Evolutionary conservation across 2,113 vertebrate species (phyloP), one percentile per base, ranked within the genome.

Genomic region (Scomber scombrus): DNA sequence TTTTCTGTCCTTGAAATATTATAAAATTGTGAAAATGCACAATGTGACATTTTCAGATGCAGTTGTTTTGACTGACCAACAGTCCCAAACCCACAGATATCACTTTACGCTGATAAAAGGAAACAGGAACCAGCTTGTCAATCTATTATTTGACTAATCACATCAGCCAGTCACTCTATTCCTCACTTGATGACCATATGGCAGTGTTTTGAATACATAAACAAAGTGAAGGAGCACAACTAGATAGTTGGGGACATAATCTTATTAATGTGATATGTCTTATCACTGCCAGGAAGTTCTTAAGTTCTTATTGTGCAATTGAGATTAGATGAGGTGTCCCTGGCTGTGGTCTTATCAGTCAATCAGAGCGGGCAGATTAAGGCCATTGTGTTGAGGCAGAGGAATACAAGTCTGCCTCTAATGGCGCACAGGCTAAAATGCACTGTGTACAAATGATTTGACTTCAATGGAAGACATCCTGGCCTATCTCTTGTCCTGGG

Each of bases 281-380:
- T 80, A 88, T 89, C 82, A 40, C 55, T 23, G 61, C 23, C 77
- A 86, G 88, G 91, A 94, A 89, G 90, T 88, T 84, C 86, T 90
- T 81, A 70, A 63, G 75, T 72, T 89, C 63, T 83, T 84, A 78
- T 79, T 89, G 84, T 85, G 81, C 83, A 63, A 14, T 82, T 76
- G 75, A 84, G 90, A 91, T 91, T 88, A 92, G 83, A 79, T 57
- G 85, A 88, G 75, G 71, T 84, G 87, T 91, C 85, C 67, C 71
- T 46, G 78, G 69, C 77, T 65, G 70, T 63, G 75, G 77, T 85
- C 5, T 88, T 90, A 89, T 90, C 90, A 83, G 80, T 69, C 85
- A 46, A 19, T 75, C 82, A 71, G 75, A 74, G 71, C 9, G 2
- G 61, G 51, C 87, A 90, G 86, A 90, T 91, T 82, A 86, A 67